A percentile compares a stretch with the other conserved stretches of the same genome.
These are phyloP conservation scores for Aspiorhynchus laticeps DNA, from an alignment of 2,113 vertebrate species.

Conservation along the genomic window DNA sequence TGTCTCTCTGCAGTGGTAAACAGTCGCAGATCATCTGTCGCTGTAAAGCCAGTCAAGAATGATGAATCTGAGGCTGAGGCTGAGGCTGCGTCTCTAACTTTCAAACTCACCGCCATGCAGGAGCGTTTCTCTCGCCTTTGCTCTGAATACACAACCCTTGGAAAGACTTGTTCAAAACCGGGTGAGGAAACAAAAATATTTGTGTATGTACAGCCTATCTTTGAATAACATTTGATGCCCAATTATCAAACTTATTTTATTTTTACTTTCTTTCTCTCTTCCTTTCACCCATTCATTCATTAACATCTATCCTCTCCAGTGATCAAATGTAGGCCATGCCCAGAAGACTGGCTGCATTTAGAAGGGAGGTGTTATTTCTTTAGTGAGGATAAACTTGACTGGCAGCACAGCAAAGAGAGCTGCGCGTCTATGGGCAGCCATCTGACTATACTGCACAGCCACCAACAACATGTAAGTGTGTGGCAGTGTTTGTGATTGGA, in stretches of 20 bases:
- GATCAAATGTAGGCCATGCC: constrained; percentile 61
- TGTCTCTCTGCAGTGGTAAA: constrained; percentile 47
- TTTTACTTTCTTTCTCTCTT: not conserved
- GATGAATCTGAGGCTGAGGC: not conserved
- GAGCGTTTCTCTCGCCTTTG: constrained; percentile 62
- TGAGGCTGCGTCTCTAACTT: not conserved
- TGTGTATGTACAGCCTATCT: not conserved
- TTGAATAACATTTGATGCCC: not conserved
- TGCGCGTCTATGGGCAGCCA: constrained; percentile 62
- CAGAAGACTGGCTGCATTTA: constrained; percentile 58
- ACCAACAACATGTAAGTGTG: constrained; percentile 61
- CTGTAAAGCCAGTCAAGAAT: constrained; percentile 18
- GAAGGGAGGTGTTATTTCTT: constrained; percentile 64
- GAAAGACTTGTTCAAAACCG: constrained; percentile 59
- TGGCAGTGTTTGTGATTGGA: not conserved
- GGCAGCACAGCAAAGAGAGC: constrained; percentile 61
- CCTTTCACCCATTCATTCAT: not conserved
- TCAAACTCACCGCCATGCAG: constrained; percentile 55
- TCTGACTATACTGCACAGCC: constrained; percentile 64
- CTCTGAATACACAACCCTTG: constrained; percentile 56
- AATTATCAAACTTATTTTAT: not conserved
- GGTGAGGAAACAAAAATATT: constrained; percentile 37
- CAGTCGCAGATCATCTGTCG: not conserved
- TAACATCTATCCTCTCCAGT: constrained; percentile 39
- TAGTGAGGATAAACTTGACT: constrained; percentile 66